Conservation (phyloP, 2,797 vertebrate genomes). For the Alauda arvensis region DNA sequence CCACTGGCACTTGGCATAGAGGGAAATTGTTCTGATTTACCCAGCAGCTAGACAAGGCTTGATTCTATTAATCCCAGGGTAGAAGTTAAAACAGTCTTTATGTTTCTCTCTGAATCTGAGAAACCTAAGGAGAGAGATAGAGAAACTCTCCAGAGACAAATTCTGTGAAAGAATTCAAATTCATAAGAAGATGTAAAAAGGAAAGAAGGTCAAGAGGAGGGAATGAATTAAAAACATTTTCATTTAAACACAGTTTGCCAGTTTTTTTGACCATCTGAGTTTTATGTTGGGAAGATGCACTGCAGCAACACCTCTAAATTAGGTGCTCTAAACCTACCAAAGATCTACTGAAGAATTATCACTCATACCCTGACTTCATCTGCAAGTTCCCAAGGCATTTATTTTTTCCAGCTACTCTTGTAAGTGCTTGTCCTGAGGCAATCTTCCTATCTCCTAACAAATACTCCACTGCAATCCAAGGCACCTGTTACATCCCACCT, state of each 20-base stretch:
- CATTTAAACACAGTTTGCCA: not conserved
- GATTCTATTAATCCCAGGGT: conserved; percentile 44
- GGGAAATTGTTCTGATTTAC: conserved; percentile 50
- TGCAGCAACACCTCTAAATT: not conserved
- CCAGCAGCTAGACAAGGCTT: conserved; percentile 10
- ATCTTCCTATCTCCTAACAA: not conserved
- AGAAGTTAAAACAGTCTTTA: conserved; percentile 45
- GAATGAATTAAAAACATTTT: conserved; percentile 36
- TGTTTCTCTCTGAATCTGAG: conserved; percentile 32
- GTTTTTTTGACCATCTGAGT: not conserved
- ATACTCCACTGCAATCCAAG: not conserved
- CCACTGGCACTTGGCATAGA: not conserved
- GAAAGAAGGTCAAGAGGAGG: not conserved
- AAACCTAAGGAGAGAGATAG: conserved; percentile 21
- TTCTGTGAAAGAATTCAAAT: conserved; percentile 30
- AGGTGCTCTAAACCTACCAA: not conserved
- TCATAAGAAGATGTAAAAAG: conserved; percentile 29
- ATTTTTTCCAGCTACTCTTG: not conserved
- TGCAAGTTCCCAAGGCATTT: not conserved
- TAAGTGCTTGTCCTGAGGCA: not conserved
- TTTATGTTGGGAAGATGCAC: not conserved
- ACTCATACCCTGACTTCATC: not conserved
- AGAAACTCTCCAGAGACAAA: conserved; percentile 42
- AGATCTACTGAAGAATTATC: not conserved
- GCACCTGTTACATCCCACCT: not conserved